Percentiles rank a stretch among this genome's conserved stretches.
Conservation (phyloP, 2,888 invertebrate genomes). For the Eupithecia pulchellata region DNA sequence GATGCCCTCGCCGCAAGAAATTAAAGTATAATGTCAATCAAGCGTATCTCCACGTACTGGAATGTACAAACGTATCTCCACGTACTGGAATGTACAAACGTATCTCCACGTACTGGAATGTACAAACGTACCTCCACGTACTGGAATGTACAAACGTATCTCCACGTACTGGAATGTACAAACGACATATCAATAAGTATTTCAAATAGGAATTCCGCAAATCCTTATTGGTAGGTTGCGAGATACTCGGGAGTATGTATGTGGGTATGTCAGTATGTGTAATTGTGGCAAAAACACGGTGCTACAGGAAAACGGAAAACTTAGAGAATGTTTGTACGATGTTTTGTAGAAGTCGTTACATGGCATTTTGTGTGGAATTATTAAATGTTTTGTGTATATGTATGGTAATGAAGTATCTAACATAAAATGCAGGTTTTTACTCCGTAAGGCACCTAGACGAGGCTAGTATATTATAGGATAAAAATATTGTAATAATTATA, state of each 20-base stretch:
- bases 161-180: slow-evolving; percentile 27
- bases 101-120: slow-evolving; percentile 21
- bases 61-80: slow-evolving; percentile 38
- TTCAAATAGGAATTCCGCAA: slow-evolving; percentile 59
- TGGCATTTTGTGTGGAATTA: neutral
- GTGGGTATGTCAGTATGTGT: slow-evolving; percentile 49
- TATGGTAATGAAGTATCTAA: too few species aligned
- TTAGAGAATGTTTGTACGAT: slow-evolving; percentile 32
- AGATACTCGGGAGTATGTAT: slow-evolving; percentile 20
- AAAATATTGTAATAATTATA: too few species aligned
- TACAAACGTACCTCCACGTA: slow-evolving; percentile 22
- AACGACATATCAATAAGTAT: slow-evolving; percentile 47
- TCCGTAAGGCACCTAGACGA: too few species aligned
- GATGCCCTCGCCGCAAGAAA: neutral
- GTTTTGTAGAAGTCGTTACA: neutral
- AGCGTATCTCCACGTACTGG: slow-evolving; percentile 1
- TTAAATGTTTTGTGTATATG: neutral
- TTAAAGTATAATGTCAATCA: slow-evolving; percentile 2
- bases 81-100: too few species aligned
- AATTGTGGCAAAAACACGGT: slow-evolving; percentile 64
- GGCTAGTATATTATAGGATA: too few species aligned
- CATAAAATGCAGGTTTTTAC: too few species aligned
- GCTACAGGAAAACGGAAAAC: slow-evolving; percentile 45
- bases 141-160: slow-evolving; percentile 21
- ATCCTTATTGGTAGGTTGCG: slow-evolving; percentile 47